These are phyloP conservation scores for Aquatica leii DNA, from an alignment of 2,888 invertebrate species.

Conservation along the genomic window DNA sequence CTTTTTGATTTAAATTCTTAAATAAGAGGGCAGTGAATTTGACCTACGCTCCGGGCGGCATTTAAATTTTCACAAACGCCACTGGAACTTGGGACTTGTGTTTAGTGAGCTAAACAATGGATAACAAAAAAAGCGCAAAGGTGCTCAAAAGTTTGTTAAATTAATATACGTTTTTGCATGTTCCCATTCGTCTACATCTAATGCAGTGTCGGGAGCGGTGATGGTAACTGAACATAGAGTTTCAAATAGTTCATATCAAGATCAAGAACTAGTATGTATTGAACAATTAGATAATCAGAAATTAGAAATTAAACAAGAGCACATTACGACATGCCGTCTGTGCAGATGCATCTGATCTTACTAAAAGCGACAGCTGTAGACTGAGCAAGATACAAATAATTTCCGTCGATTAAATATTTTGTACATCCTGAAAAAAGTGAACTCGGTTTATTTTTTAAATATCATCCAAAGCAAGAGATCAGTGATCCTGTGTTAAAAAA, in stretches of 20 bases:
- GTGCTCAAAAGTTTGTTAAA: neutral
- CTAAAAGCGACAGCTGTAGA: conserved; percentile 3
- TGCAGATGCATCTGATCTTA: conserved; percentile 5
- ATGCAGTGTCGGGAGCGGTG: too few relatives aligned
- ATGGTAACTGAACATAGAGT: conserved; percentile 1
- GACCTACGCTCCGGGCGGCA: conserved; percentile 7
- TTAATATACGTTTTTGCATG: neutral
- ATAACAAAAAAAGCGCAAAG: neutral
- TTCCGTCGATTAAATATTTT: conserved; percentile 4
- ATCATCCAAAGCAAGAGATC: conserved; percentile 7
- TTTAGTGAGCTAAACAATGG: neutral
- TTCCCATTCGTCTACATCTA: conserved; percentile 2
- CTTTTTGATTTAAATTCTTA: neutral
- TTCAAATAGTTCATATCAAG: conserved; percentile 2
- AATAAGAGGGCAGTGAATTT: neutral
- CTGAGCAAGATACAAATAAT: conserved; percentile 1
- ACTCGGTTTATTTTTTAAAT: conserved; percentile 7
- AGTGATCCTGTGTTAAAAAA: conserved; percentile 10
- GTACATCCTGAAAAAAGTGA: conserved; percentile 1
- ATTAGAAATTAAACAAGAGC: too few relatives aligned
- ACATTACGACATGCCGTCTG: neutral
- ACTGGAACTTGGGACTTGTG: too few relatives aligned
- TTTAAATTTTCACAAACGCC: conserved; percentile 3
- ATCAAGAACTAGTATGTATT: neutral
- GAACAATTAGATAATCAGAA: too few relatives aligned